Conservation (phyloP, 2,888 invertebrate species). For the Bellardia bayeri region DNA sequence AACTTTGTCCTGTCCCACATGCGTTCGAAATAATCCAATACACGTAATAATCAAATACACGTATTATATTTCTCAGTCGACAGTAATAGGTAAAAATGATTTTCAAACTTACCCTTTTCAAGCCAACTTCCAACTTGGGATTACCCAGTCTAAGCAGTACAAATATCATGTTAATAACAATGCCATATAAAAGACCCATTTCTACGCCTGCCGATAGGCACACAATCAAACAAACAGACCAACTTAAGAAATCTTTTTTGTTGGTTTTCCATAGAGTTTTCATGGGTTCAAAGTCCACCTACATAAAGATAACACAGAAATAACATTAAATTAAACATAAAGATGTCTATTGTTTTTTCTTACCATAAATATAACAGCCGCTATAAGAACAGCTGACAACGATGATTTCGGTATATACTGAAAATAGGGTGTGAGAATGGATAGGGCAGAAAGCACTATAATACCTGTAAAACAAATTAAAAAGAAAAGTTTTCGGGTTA, state of each 20-base stretch:
- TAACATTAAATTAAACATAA: slow-evolving; percentile 56
- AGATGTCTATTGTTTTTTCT: background rate
- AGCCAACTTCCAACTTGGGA: slow-evolving; percentile 84
- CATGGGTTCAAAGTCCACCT: slow-evolving; percentile 86
- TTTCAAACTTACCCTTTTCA: slow-evolving; percentile 78
- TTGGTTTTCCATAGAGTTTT: slow-evolving; percentile 86
- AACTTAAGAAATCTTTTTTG: slow-evolving; percentile 88
- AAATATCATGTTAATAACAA: slow-evolving; percentile 87
- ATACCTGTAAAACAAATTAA: slow-evolving; percentile 85
- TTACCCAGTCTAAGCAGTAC: slow-evolving; percentile 89
- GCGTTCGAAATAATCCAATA: too few relatives aligned
- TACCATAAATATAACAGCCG: slow-evolving; percentile 94
- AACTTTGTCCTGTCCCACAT: too few relatives aligned
- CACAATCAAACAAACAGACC: slow-evolving; percentile 88
- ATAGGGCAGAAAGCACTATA: slow-evolving; percentile 92
- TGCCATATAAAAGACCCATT: slow-evolving; percentile 91
- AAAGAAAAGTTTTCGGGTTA: background rate
- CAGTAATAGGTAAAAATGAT: too few relatives aligned
- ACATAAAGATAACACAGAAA: slow-evolving; percentile 34
- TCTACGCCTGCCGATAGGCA: slow-evolving; percentile 90
- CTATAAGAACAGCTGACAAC: slow-evolving; percentile 94
- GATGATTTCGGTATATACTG: slow-evolving; percentile 93
- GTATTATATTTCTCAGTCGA: too few relatives aligned
- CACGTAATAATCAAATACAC: too few relatives aligned
- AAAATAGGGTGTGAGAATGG: slow-evolving; percentile 94